A percentile compares a stretch with the other conserved stretches of the same genome.
Conservation (phyloP, 2,113 vertebrate species). For the Machaerirhynchus nigripectus region DNA sequence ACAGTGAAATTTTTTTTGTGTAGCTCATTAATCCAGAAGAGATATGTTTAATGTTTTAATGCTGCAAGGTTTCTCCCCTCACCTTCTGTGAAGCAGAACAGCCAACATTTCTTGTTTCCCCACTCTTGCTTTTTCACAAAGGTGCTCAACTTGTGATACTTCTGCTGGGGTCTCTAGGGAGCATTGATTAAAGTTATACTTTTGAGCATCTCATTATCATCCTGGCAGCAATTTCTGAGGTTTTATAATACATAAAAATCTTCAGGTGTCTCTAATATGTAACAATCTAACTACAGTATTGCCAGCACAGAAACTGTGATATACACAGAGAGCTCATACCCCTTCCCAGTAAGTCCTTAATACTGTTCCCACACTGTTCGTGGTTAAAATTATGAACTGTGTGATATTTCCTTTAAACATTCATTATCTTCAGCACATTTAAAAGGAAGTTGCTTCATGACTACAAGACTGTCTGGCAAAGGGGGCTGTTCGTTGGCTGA, state of each 20-base stretch:
- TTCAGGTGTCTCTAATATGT: neutral
- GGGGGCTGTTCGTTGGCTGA: fast-evolving
- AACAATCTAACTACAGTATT: neutral
- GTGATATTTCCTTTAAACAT: neutral
- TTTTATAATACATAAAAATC: neutral
- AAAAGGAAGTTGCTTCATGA: neutral
- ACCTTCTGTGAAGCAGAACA: neutral
- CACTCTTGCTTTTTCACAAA: neutral
- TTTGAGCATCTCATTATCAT: neutral
- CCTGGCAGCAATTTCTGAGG: neutral
- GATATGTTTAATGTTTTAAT: neutral
- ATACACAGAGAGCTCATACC: neutral
- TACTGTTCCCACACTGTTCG: neutral
- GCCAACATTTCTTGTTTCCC: neutral
- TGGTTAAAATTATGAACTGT: neutral
- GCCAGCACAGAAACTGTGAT: neutral
- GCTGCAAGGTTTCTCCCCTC: neutral
- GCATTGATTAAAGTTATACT: neutral
- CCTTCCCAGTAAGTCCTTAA: neutral
- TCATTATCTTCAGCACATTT: neutral
- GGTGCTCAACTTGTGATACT: neutral
- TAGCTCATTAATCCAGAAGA: neutral
- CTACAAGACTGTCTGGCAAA: neutral
- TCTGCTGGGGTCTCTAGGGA: neutral
- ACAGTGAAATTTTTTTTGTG: neutral